Evolutionary conservation across 2,113 vertebrate species (phyloP).

Genomic region (Natator depressus): DNA sequence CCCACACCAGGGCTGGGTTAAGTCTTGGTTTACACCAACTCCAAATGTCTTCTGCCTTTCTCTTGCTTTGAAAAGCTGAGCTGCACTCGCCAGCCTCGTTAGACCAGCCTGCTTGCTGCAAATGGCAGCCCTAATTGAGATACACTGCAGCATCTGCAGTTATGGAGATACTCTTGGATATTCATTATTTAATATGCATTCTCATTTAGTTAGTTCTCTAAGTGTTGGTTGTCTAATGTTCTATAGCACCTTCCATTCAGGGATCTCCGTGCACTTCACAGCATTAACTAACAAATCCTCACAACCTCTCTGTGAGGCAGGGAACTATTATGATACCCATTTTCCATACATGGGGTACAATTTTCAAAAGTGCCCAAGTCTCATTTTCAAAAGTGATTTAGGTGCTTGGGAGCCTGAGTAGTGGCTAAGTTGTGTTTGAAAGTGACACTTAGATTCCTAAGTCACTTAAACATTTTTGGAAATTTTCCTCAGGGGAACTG

Average conservation of each 20-base stretch:
- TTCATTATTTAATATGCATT: background rate
- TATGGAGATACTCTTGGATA: background rate
- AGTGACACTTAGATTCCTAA: background rate
- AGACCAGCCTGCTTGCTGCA: background rate
- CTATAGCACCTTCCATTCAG: background rate
- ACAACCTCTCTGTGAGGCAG: background rate
- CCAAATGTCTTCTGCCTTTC: background rate
- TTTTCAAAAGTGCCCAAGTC: background rate
- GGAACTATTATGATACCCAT: background rate
- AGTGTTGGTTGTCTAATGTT: background rate
- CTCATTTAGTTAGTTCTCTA: background rate
- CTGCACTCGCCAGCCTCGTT: background rate
- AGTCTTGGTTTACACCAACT: no score
- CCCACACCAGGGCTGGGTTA: rapidly evolving
- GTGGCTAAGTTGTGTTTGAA: background rate
- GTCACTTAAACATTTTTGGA: background rate
- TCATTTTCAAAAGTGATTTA: background rate
- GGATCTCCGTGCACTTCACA: background rate
- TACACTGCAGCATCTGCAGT: background rate
- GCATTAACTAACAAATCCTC: background rate
- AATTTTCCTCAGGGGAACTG: background rate
- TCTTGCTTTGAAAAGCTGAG: rapidly evolving
- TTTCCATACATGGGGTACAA: rapidly evolving
- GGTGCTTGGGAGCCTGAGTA: background rate
- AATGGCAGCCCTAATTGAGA: background rate